phyloP scores from a whole-genome alignment of 1,140 invertebrate species.

The Paraescarpia echinospica region DNA sequence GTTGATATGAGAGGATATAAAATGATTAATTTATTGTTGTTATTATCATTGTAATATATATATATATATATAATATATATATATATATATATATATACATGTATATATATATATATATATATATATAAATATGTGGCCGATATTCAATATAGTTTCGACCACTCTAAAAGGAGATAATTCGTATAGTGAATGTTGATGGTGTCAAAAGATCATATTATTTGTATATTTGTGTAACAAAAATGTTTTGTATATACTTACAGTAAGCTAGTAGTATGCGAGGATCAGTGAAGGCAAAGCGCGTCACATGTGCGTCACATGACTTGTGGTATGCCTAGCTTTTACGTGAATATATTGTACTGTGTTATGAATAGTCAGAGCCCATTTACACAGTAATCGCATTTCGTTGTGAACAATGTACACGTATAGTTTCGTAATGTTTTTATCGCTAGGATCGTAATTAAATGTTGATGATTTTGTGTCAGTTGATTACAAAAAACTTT shows the following conservation, averaged over 20 bases:
- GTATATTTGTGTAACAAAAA: background rate
- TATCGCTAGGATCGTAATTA: background rate
- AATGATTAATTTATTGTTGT: background rate
- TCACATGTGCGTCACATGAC: background rate
- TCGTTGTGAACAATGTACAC: background rate
- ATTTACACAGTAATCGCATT: background rate
- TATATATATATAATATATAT: no score
- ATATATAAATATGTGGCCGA: background rate
- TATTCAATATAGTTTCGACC: background rate
- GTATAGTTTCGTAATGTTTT: background rate
- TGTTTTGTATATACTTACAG: background rate
- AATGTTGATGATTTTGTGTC: conserved; percentile 1
- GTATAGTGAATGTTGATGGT: background rate
- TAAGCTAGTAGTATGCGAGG: background rate
- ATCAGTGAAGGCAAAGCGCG: background rate
- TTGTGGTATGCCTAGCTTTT: background rate
- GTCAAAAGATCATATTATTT: background rate
- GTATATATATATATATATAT: no score
- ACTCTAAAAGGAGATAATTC: background rate
- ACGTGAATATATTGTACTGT: background rate
- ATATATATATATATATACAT: no score
- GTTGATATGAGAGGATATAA: background rate
- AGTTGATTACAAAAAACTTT: background rate
- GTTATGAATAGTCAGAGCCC: background rate
- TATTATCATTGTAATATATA: no score